phyloP scores from a whole-genome alignment of 2,113 vertebrate species.

The Podiceps cristatus region DNA sequence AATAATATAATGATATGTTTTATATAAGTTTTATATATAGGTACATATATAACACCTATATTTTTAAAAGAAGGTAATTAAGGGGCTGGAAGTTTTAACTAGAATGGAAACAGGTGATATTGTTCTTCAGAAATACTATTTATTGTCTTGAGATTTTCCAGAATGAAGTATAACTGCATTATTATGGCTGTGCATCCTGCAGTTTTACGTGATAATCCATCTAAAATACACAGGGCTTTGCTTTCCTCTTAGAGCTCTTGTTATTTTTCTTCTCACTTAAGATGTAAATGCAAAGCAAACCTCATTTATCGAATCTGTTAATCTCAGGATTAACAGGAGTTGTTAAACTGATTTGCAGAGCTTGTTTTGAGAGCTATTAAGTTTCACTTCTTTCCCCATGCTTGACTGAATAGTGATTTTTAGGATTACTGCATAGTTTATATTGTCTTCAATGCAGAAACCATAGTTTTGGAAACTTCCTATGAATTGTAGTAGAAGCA shows the following conservation, averaged over 20 bases:
- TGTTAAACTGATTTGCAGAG: constrained; percentile 9
- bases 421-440: background rate
- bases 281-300: background rate
- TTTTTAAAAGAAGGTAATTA: background rate
- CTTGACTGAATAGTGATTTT: background rate
- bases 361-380: background rate
- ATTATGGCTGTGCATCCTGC: background rate
- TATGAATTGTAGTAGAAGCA: background rate
- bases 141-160: background rate
- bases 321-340: background rate
- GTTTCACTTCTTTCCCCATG: background rate
- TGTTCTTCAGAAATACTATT: background rate
- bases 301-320: background rate
- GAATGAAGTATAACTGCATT: background rate
- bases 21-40: no score
- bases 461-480: background rate
- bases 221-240: background rate
- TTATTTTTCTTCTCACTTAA: background rate
- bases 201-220: background rate
- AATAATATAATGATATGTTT: no score
- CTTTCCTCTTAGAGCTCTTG: background rate
- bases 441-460: background rate
- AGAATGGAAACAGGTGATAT: rapidly evolving
- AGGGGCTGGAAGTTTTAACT: background rate
- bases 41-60: no score